Evolutionary conservation across 2,888 invertebrate genomes (phyloP), one percentile per base, ranked within the genome.

Genomic region (Seira sanloemensis): DNA sequence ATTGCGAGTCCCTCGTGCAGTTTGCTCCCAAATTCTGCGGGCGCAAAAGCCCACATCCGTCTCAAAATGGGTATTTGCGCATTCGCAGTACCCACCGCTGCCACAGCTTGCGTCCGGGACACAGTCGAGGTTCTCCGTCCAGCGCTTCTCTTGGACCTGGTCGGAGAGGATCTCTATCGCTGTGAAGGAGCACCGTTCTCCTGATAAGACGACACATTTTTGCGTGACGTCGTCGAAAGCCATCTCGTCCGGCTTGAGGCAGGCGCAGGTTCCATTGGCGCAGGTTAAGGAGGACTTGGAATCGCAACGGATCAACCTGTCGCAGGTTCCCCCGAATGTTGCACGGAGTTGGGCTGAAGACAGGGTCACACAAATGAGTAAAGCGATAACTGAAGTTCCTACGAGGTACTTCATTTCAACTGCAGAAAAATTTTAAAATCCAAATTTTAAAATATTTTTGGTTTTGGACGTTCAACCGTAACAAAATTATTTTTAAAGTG

Each of bases 81-180:
- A 84, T 7, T 24, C 74, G 19, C 84, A 84, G 21, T 69, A 84
- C 0, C 84, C 84, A 2, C 78, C 84, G 7, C 9, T 62, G 50
- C 37, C 73, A 16, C 84, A 84, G 12, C 18, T 12, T 2, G 84
- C 84, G 19, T 84, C 68, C 0, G 26, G 50, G 0, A 74, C 69
- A 54, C 84, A 84, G 5, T 68, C 84, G 16, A 78, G 23, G 50
- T 18, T 58, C 26, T 84, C 84, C 1, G 78, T 69, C 74, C 74
- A 84, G 2, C 24, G 12, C n/a, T 26, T 68, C 26, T 67, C 79
- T 26, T 76, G 81, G 1, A 46, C 37, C 24, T 58, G 26, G 7
- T 75, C 74, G 27, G 23, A 25, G 1, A 73, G n/a, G 16, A 76
- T 69, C 76, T 81, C 76, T 1, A 81, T 76, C 0, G 81, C 71